phyloP scores from a whole-genome alignment of 2,797 vertebrate genomes.

The Dendrocincla tyrannina region DNA sequence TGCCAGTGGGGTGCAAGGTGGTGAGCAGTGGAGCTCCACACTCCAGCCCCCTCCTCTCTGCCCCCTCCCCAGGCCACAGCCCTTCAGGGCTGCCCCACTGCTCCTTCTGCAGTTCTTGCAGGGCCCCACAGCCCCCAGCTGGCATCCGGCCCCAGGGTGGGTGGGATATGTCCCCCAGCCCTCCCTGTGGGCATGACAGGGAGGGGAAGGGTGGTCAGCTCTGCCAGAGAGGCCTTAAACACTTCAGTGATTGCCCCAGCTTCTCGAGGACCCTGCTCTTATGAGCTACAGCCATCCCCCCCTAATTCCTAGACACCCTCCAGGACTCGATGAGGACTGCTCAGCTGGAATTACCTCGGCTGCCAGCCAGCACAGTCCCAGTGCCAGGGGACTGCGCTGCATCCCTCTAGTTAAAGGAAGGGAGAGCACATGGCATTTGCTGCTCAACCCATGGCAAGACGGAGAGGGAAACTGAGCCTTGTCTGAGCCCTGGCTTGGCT shows the following conservation, averaged over 20 bases:
- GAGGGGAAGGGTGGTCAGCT: accelerated
- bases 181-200: accelerated
- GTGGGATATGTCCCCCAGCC: background rate
- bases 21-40: accelerated
- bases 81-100: background rate
- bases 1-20: background rate
- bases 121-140: background rate
- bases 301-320: slow-evolving; percentile 16
- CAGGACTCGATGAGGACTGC: background rate
- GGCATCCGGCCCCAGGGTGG: accelerated
- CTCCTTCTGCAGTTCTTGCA: background rate
- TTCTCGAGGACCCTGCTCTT: background rate
- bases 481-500: background rate
- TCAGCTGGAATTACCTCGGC: slow-evolving; percentile 44
- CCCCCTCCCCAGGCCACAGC: background rate
- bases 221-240: background rate
- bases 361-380: background rate
- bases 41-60: background rate
- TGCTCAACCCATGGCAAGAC: accelerated
- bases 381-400: background rate
- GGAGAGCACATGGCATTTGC: background rate
- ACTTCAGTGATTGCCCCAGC: background rate
- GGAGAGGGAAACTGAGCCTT: background rate
- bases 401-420: background rate
- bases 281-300: slow-evolving; percentile 38